Evolutionary conservation across 2,113 vertebrate genomes (phyloP), one percentile per base, ranked within the genome.

Genomic region (Litocranius walleri): DNA sequence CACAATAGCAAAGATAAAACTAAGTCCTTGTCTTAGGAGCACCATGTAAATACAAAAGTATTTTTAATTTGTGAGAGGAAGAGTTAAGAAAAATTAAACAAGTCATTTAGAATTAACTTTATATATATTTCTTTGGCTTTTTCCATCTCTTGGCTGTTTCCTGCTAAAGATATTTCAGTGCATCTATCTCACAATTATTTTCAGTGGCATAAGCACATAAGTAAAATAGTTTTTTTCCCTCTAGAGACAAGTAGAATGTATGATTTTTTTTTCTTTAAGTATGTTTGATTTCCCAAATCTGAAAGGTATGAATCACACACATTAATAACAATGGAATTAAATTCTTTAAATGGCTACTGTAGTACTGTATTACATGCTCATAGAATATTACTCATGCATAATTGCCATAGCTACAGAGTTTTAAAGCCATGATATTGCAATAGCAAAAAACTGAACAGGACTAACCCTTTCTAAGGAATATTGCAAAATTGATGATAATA

Each of bases 51-150:
- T 40, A 80, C 36, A 88, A 77, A 95, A 21, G 27, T 83, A 56
- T 64, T 7, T 87, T 86, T 89, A 85, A 95, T 81, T 57, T 93
- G 59, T 67, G 23, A 97, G 86, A 81, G 23, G 17, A 21, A 88
- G 82, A 84, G 48, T 80, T 45, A 95, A 95, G 78, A 78, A 94
- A 94, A 95, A 67, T 52, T 82, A 94, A 95, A 19, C 36, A 93
- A 80, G 29, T 11, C 50, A 57, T 67, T 89, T 83, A 40, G 11
- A 88, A 36, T 21, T 54, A 16, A 0, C 43, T 97, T 64, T 82
- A 52, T 93, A 97, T 97, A 98, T 95, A 97, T 98, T 97, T 96
- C 92, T 96, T 97, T 98, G 83, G 23, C 29, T 95, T 97, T 96
- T 97, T 85, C n/a, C 8, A 78, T 40, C 87, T 91, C 83, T 48